Conservation (phyloP, 2,113 vertebrate genomes). For the Setophaga kirtlandii region DNA sequence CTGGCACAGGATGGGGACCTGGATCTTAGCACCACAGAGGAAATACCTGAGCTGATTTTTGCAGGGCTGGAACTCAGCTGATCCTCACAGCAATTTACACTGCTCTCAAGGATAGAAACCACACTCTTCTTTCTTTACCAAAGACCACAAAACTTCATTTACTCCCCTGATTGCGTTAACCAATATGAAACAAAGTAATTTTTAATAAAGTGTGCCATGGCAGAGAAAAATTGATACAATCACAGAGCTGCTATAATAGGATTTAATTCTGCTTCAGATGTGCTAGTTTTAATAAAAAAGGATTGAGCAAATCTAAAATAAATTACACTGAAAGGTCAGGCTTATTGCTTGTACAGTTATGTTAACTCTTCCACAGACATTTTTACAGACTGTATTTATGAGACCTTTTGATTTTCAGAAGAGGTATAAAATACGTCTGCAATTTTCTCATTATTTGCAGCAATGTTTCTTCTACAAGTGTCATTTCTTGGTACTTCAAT, state of each 20-base stretch:
- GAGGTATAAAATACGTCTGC: constrained; percentile 73
- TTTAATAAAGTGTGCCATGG: constrained; percentile 76
- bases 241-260: constrained; percentile 75
- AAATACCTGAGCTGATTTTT: background rate
- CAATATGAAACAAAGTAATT: constrained; percentile 77
- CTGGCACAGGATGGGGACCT: background rate
- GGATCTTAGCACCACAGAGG: background rate
- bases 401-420: constrained; percentile 79
- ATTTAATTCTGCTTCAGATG: constrained; percentile 85
- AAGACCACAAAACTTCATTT: constrained; percentile 56
- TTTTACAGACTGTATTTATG: constrained; percentile 81
- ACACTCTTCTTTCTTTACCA: background rate
- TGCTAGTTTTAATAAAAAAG: constrained; percentile 86
- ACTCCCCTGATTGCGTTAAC: constrained; percentile 69
- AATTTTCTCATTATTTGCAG: constrained; percentile 75
- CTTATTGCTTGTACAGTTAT: constrained; percentile 81
- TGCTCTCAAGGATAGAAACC: background rate
- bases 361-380: constrained; percentile 79
- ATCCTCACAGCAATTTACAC: background rate
- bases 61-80: background rate
- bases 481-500: constrained; percentile 66
- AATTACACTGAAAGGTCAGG: constrained; percentile 84
- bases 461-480: constrained; percentile 68
- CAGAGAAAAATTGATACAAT: constrained; percentile 77
- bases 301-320: constrained; percentile 82